Evolutionary conservation across 2,797 vertebrate genomes (phyloP).

Genomic region (Clarias platycephalus): DNA sequence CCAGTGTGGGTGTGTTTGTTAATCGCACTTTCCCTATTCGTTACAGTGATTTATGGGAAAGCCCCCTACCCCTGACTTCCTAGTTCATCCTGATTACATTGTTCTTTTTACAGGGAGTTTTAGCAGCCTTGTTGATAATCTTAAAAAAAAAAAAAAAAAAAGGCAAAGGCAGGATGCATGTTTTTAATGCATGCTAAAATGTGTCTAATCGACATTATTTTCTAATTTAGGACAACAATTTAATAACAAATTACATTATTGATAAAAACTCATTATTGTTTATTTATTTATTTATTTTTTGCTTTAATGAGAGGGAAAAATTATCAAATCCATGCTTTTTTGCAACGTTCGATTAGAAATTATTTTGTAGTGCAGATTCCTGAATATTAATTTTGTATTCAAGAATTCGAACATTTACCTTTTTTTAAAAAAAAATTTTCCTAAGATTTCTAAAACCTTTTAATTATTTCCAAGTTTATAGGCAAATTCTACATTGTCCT

Average conservation of each 20-base stretch:
- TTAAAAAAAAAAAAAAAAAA: not conserved
- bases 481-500: too few relatives aligned
- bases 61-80: too few relatives aligned
- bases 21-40: not conserved
- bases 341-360: not conserved
- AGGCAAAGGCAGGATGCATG: not conserved
- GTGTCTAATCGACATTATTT: not conserved
- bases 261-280: not conserved
- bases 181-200: not conserved
- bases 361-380: not conserved
- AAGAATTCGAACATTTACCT: not conserved
- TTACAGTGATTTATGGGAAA: conserved; percentile 3
- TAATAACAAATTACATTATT: not conserved
- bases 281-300: too few relatives aligned
- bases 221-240: not conserved
- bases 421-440: too few relatives aligned
- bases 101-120: not conserved
- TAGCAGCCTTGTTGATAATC: not conserved
- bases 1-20: not conserved
- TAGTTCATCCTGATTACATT: not conserved
- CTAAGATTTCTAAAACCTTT: too few relatives aligned
- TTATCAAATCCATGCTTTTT: not conserved
- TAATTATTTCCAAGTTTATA: too few relatives aligned
- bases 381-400: not conserved
- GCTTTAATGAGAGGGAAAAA: not conserved